phyloP scores from a whole-genome alignment of 2,113 vertebrate species.

The Thalassarche chlororhynchos region DNA sequence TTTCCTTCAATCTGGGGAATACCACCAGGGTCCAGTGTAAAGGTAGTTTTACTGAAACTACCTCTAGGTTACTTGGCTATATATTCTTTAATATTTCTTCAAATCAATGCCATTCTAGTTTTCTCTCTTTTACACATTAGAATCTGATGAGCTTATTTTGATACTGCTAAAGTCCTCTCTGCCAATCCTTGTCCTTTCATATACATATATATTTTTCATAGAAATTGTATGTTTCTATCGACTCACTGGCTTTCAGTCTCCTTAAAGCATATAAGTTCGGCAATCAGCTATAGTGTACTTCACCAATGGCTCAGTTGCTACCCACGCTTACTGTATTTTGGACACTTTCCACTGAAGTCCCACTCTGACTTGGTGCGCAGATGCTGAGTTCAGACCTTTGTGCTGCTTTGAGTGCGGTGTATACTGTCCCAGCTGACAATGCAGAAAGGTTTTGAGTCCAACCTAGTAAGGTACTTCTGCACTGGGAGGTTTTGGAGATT shows the following conservation, averaged over 20 bases:
- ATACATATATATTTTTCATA: background rate
- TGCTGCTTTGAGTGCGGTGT: background rate
- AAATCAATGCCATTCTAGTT: background rate
- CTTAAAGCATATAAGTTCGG: background rate
- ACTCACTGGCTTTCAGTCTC: background rate
- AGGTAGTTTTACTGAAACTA: background rate
- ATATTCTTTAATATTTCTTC: background rate
- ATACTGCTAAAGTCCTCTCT: background rate
- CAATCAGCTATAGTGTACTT: background rate
- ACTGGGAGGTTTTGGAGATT: background rate
- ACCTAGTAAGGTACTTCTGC: background rate
- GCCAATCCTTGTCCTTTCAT: background rate
- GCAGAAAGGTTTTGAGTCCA: background rate
- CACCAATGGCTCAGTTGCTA: background rate
- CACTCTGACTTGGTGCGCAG: background rate
- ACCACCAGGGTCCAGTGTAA: background rate
- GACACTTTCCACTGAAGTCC: background rate
- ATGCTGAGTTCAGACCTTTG: background rate
- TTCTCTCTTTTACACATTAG: background rate
- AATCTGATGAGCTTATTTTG: background rate
- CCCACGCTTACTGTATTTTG: background rate
- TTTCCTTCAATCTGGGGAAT: background rate
- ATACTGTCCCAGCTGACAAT: background rate
- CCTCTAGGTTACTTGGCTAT: background rate
- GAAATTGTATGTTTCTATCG: background rate